Percentiles rank a stretch among this genome's conserved stretches.
phyloP scores from a whole-genome alignment of 2,888 invertebrate species.

The Belgica antarctica region DNA sequence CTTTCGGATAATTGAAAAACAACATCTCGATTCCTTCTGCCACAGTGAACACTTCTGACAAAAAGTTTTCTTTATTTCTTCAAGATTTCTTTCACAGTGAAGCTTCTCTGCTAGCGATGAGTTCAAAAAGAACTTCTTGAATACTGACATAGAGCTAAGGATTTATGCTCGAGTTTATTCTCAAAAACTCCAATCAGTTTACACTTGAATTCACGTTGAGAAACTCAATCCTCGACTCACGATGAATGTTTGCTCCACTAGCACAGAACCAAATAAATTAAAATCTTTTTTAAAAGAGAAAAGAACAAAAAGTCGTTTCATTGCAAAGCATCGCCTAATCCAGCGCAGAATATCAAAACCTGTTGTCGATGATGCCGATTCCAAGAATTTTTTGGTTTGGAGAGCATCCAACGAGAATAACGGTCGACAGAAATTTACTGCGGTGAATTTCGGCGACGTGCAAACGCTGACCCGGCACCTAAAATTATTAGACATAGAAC shows the following conservation, averaged over 20 bases:
- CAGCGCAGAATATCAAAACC: conserved; percentile 15
- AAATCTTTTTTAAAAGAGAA: too few species aligned
- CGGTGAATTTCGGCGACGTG: conserved; percentile 6
- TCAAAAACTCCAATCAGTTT: not conserved
- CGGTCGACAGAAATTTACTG: conserved; percentile 15
- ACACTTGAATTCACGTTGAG: conserved; percentile 3
- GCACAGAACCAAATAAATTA: conserved; percentile 5
- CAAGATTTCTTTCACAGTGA: too few species aligned
- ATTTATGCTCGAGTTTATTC: not conserved
- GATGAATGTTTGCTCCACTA: conserved; percentile 12
- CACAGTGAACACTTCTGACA: too few species aligned
- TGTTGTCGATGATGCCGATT: conserved; percentile 15
- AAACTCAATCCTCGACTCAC: not conserved
- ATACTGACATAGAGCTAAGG: not conserved
- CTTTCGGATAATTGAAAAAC: too few species aligned
- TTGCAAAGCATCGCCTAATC: not conserved
- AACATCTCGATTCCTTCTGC: too few species aligned
- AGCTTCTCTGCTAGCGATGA: too few species aligned
- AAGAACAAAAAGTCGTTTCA: conserved; percentile 8
- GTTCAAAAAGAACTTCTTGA: too few species aligned
- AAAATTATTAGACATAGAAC: not conserved
- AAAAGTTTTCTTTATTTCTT: too few species aligned
- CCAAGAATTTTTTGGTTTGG: not conserved
- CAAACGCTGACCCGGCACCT: too few species aligned
- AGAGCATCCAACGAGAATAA: conserved; percentile 24